Evolutionary conservation across 2,797 vertebrate species (phyloP), one percentile per base, ranked within the genome.

Genomic region (Coranthus polyacanthus): DNA sequence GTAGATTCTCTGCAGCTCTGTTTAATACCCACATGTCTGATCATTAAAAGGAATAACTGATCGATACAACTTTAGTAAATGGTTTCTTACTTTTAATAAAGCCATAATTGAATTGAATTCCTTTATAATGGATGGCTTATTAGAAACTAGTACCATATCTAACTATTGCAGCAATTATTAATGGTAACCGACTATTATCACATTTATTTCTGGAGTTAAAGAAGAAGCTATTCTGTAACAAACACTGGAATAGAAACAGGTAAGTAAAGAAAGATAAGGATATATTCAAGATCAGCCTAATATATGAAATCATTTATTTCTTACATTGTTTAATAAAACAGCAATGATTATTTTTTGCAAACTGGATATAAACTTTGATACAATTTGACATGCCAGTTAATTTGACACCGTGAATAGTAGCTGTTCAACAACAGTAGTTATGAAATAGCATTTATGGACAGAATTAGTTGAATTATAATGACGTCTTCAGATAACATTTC

Each of bases 361-460:
- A 93, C 88, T 88, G 88, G 90, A 90, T 94, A 92, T 74, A 93
- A 93, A 93, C 76, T 47, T 89, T 85, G 58, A 84, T 75, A 88
- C 78, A 81, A 67, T 68, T 72, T 56, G 81, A 88, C 92, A 92
- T 93, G 91, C 92, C 88, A 44, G 78, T 79, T 82, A 69, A 39
- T 82, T 84, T 81, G 88, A 90, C 66, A 61, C 59, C 12, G 74
- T 80, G 71, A 68, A 71, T 58, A 68, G 68, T 72, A 79, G 78
- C 74, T 68, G 74, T 80, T 81, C 56, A 89, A 85, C 64, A 78
- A 59, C 68, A 75, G 72, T 83, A 74, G 49, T 73, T 21, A 78
- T 83, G 78, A 84, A 86, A 73, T 43, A 81, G 71, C 60, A 63
- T 69, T 75, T 53, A 66, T 84, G 58, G 54, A 79, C 29, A 77